Evolutionary conservation across 2,888 invertebrate species (phyloP), one percentile per base, ranked within the genome.

Genomic region (Leptopilina myrica): DNA sequence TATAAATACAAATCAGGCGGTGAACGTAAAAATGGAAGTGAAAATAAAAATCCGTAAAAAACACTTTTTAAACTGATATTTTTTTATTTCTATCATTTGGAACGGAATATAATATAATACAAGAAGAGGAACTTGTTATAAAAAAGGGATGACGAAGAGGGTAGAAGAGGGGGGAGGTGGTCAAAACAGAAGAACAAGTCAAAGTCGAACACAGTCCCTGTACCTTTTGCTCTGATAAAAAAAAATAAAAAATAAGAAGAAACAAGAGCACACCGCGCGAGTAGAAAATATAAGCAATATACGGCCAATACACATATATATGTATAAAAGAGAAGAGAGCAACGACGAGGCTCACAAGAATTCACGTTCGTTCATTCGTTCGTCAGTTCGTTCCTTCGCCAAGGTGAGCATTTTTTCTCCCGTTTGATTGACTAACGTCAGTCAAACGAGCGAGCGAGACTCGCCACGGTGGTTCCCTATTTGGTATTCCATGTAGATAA

Each of bases 381-480:
- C 33, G 33, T 33, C 33, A 33, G 85, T 86, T 87, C 88, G 85
- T 86, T 87, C 88, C 85, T 86, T 87, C 88, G 86, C 88, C 87
- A 88, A 89, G 88, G 88, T 88, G 88, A 89, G 87, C 88, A 89
- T 88, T 89, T 89, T 90, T 87, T 88, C 86, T 84, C 84, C 85
- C 85, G 85, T 90, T 90, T 90, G 90, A 90, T 90, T 90, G 90
- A 90, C 90, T 90, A 90, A 90, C 89, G 90, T 90, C 90, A 90
- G 88, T 89, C 90, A 90, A 84, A 84, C 49, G 85, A 86, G 85
- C 85, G 85, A 86, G 83, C 79, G 86, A 80, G 87, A 85, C 87
- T 88, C 85, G 86, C 86, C 88, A 86, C 82, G 85, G 86, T 86
- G 87, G 82, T 86, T 88, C 88, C 87, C 88, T 89, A 88, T 89